These are phyloP conservation scores for Acleris sparsana DNA, from an alignment of 2,888 invertebrate species.

Conservation along the genomic window DNA sequence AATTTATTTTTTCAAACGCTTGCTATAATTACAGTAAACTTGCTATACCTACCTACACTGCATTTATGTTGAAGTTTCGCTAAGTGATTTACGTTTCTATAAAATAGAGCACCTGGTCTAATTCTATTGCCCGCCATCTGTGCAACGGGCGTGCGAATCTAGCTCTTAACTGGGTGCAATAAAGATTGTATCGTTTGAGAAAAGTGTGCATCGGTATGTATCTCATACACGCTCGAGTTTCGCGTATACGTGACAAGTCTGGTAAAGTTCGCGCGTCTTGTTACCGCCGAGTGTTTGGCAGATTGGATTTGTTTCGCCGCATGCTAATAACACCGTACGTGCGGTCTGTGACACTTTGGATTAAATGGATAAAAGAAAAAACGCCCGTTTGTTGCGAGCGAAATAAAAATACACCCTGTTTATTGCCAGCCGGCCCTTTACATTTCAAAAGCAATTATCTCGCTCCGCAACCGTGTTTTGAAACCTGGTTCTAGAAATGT, in stretches of 20 bases:
- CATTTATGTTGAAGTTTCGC: conserved; percentile 29
- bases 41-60: conserved; percentile 4
- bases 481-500: conserved; percentile 20
- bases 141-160: conserved; percentile 37
- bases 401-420: conserved; percentile 30
- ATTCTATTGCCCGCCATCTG: conserved; percentile 45
- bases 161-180: conserved; percentile 41
- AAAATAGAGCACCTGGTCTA: conserved; percentile 56
- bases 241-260: conserved; percentile 66
- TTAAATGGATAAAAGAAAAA: conserved; percentile 55
- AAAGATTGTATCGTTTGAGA: conserved; percentile 40
- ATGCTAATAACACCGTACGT: conserved; percentile 70
- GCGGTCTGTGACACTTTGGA: conserved; percentile 55
- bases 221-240: conserved; percentile 55
- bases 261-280: conserved; percentile 71
- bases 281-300: conserved; percentile 69
- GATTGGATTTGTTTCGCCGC: conserved; percentile 77
- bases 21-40: conserved; percentile 1
- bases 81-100: conserved; percentile 63
- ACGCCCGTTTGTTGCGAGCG: conserved; percentile 32
- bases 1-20: no score
- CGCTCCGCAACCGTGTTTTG: conserved; percentile 5
- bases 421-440: conserved; percentile 11
- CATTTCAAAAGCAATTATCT: conserved; percentile 34
- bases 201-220: conserved; percentile 44